phyloP scores from a whole-genome alignment of 2,888 invertebrate species.

The Macrophya annulata region DNA sequence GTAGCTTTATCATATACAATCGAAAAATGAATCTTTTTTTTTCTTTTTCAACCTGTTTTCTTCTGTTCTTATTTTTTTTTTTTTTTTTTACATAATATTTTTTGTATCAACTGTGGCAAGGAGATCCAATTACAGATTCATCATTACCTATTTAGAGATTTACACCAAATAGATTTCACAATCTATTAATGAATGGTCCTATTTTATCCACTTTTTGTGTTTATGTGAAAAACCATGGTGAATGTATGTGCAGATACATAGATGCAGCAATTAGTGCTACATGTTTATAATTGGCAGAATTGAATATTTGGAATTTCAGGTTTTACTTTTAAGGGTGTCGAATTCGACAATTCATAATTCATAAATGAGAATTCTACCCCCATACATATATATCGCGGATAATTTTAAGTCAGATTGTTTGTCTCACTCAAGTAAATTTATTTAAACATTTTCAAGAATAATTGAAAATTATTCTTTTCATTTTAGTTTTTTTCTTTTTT shows the following conservation, averaged over 20 bases:
- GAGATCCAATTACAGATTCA: slow-evolving; percentile 21
- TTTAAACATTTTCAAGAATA: too few species aligned
- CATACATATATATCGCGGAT: not conserved
- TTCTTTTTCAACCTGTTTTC: slow-evolving; percentile 58
- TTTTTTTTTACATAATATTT: slow-evolving; percentile 55
- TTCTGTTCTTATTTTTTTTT: slow-evolving; percentile 60
- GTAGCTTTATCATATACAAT: slow-evolving; percentile 64
- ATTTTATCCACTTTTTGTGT: slow-evolving; percentile 18
- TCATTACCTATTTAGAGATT: slow-evolving; percentile 57
- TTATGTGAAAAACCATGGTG: slow-evolving; percentile 30
- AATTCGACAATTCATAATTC: not conserved
- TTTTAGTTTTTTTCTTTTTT: not conserved
- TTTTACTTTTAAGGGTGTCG: not conserved
- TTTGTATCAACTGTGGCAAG: not conserved
- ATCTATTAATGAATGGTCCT: slow-evolving; percentile 34
- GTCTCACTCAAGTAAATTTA: too few species aligned
- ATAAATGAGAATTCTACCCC: not conserved
- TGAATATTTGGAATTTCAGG: not conserved
- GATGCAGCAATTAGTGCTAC: not conserved
- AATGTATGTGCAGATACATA: not conserved
- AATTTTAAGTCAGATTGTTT: not conserved
- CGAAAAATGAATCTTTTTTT: slow-evolving; percentile 60
- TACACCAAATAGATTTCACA: slow-evolving; percentile 5
- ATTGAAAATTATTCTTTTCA: too few species aligned
- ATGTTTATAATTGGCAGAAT: not conserved